phyloP scores from a whole-genome alignment of 2,113 vertebrate genomes.

The Podilymbus podiceps region DNA sequence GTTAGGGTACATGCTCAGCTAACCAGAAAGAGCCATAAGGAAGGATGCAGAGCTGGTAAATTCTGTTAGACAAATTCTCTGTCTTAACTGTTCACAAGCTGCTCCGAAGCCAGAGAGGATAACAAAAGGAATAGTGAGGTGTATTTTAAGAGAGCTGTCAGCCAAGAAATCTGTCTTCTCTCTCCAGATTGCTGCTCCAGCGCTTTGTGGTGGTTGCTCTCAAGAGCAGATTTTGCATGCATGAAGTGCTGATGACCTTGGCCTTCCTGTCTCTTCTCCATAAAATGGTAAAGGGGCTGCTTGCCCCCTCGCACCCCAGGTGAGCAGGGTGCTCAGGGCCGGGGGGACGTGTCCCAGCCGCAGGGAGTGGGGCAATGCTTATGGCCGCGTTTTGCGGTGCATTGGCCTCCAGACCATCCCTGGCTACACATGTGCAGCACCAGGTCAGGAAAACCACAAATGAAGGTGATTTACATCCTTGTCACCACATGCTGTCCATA shows the following conservation, averaged over 20 bases:
- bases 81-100: not conserved
- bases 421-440: not conserved
- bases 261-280: not conserved
- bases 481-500: not conserved
- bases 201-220: rapidly evolving
- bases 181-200: not conserved
- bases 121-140: not conserved
- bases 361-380: not conserved
- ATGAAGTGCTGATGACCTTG: not conserved
- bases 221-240: not conserved
- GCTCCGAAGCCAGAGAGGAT: not conserved
- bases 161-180: not conserved
- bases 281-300: not conserved
- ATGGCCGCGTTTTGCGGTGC: not conserved
- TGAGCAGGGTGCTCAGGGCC: not conserved
- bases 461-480: not conserved
- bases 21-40: not conserved
- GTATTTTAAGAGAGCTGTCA: not conserved
- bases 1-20: not conserved
- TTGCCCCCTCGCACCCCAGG: rapidly evolving
- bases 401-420: rapidly evolving
- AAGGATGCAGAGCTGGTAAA: not conserved
- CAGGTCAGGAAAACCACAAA: not conserved
- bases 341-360: not conserved
- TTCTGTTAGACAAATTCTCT: not conserved